Evolutionary conservation across 2,113 vertebrate species (phyloP).

Genomic region (Pluvianellus socialis): DNA sequence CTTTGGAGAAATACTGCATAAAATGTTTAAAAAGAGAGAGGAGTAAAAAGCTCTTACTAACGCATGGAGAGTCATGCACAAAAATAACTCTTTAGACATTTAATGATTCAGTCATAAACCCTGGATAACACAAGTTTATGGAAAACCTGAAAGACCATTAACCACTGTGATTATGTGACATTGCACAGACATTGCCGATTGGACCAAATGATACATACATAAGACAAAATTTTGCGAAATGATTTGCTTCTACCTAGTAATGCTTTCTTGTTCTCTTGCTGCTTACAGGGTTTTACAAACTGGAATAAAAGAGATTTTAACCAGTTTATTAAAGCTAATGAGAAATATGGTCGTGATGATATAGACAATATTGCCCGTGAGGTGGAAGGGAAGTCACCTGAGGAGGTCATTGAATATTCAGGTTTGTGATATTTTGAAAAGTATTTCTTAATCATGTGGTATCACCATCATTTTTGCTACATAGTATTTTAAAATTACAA

Average conservation of each 20-base stretch:
- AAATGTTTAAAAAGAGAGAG: background rate
- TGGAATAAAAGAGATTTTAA: constrained; percentile 93
- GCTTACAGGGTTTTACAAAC: constrained; percentile 85
- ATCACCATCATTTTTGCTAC: background rate
- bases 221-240: background rate
- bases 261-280: constrained; percentile 5
- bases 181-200: background rate
- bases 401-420: constrained; percentile 90
- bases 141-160: constrained; percentile 14
- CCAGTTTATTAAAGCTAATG: constrained; percentile 92
- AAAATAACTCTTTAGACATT: background rate
- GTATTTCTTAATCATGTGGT: background rate
- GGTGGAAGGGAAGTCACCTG: constrained; percentile 88
- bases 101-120: constrained; percentile 10
- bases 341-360: constrained; percentile 89
- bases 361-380: constrained; percentile 89
- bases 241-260: background rate
- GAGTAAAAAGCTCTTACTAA: background rate
- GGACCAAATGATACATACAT: background rate
- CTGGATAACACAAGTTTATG: background rate
- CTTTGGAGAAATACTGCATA: background rate
- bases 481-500: background rate
- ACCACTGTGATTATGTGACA: background rate
- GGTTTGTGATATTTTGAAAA: constrained; percentile 70
- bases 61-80: background rate